A percentile compares a stretch with the other conserved stretches of the same genome.
Evolutionary conservation across 2,888 invertebrate species (phyloP).

Genomic region (Hetaerina titia): DNA sequence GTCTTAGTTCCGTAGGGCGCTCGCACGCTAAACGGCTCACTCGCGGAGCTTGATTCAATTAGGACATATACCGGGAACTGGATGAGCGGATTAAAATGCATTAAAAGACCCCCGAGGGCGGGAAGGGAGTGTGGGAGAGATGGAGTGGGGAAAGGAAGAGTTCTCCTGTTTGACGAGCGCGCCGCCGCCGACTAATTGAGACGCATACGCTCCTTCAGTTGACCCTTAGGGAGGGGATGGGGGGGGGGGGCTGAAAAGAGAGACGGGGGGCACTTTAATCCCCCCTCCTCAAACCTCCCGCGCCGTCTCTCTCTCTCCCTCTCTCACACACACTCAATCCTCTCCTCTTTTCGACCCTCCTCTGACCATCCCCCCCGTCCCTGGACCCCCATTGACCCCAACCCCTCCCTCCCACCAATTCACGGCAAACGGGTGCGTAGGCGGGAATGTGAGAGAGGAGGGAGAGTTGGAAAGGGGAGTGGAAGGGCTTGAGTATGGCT

Average conservation of each 20-base stretch:
- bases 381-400: neutral
- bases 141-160: neutral
- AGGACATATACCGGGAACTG: neutral
- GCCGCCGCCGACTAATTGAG: neutral
- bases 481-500: neutral
- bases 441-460: neutral
- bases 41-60: slow-evolving; percentile 23
- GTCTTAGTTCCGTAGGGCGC: neutral
- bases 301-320: too few relatives aligned
- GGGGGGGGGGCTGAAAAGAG: too few relatives aligned
- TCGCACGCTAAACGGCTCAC: neutral
- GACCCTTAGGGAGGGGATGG: neutral
- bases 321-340: too few relatives aligned
- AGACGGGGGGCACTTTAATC: too few relatives aligned
- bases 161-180: neutral
- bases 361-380: neutral
- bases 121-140: neutral
- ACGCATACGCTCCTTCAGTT: neutral
- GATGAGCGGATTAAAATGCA: slow-evolving; percentile 28
- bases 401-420: too few relatives aligned
- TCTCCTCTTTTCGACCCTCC: too few relatives aligned
- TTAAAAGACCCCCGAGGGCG: neutral
- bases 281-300: too few relatives aligned
- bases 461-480: too few relatives aligned
- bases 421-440: neutral